Percentiles rank a stretch among this genome's conserved stretches.
These are phyloP conservation scores for Ectropis crepuscularia DNA, from an alignment of 2,888 invertebrate species.

Conservation along the genomic window DNA sequence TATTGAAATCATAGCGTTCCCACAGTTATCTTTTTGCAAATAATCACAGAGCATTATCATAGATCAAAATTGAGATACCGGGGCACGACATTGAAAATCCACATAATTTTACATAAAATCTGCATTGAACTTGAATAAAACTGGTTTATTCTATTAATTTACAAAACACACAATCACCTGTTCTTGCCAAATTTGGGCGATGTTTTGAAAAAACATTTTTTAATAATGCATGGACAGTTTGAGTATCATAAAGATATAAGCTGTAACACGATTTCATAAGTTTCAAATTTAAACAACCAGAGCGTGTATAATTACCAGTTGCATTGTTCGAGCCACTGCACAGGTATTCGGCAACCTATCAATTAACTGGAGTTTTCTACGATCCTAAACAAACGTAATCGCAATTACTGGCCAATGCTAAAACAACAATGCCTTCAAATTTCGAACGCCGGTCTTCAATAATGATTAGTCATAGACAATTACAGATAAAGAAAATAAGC, in stretches of 20 bases:
- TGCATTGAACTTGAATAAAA: neutral
- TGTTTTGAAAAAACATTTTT: neutral
- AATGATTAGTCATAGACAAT: constrained; percentile 70
- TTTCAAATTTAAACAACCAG: constrained; percentile 80
- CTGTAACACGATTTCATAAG: constrained; percentile 75
- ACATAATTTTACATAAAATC: constrained; percentile 3
- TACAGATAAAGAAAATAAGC: constrained; percentile 73
- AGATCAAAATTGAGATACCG: too few relatives aligned
- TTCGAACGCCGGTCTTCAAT: constrained; percentile 53
- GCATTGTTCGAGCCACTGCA: constrained; percentile 78
- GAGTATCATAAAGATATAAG: constrained; percentile 49
- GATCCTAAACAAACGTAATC: constrained; percentile 74
- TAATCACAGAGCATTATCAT: too few relatives aligned
- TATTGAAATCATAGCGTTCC: neutral
- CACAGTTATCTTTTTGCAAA: too few relatives aligned
- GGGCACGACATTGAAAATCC: neutral
- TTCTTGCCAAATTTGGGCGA: neutral
- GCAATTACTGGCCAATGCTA: constrained; percentile 59
- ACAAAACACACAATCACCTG: neutral
- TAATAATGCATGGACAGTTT: constrained; percentile 2
- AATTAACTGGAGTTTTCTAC: constrained; percentile 69
- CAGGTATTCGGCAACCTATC: constrained; percentile 78
- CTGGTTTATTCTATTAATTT: neutral
- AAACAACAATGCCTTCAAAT: constrained; percentile 62
- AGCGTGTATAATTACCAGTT: constrained; percentile 76